These are phyloP conservation scores for Euclidia mi DNA, from an alignment of 2,888 invertebrate species.

Conservation along the genomic window DNA sequence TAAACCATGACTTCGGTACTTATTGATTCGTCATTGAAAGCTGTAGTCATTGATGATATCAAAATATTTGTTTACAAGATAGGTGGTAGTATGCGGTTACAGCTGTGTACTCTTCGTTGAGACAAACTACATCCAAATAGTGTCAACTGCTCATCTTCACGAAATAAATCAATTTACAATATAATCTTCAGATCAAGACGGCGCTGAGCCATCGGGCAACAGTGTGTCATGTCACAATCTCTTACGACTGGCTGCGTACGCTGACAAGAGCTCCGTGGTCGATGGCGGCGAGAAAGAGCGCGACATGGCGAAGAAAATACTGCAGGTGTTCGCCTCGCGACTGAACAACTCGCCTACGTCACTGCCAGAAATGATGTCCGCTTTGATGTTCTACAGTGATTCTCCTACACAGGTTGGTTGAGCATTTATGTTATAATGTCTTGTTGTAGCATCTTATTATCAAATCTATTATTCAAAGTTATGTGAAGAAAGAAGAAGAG, in stretches of 20 bases:
- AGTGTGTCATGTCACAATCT: constrained; percentile 96
- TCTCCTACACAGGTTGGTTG: constrained; percentile 93
- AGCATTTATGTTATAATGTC: neutral
- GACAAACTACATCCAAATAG: too few relatives aligned
- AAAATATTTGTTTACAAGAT: too few relatives aligned
- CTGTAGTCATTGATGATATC: too few relatives aligned
- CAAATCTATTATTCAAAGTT: too few relatives aligned
- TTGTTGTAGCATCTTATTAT: too few relatives aligned
- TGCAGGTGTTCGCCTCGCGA: constrained; percentile 91
- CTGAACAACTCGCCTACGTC: constrained; percentile 92
- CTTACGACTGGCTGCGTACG: constrained; percentile 93
- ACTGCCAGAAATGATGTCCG: constrained; percentile 94
- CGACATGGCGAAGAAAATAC: constrained; percentile 90
- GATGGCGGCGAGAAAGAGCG: constrained; percentile 77
- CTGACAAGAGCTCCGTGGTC: constrained; percentile 85
- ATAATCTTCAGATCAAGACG: constrained; percentile 94
- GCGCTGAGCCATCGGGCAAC: constrained; percentile 98
- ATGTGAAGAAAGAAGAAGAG: too few relatives aligned
- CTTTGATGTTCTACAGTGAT: constrained; percentile 92
- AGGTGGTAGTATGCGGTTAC: too few relatives aligned
- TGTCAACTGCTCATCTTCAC: too few relatives aligned
- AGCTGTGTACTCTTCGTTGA: too few relatives aligned
- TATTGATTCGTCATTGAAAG: too few relatives aligned
- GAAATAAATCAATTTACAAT: neutral
- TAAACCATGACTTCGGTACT: too few relatives aligned